Conservation (phyloP, 2,888 invertebrate genomes). For the Erannis defoliaria region DNA sequence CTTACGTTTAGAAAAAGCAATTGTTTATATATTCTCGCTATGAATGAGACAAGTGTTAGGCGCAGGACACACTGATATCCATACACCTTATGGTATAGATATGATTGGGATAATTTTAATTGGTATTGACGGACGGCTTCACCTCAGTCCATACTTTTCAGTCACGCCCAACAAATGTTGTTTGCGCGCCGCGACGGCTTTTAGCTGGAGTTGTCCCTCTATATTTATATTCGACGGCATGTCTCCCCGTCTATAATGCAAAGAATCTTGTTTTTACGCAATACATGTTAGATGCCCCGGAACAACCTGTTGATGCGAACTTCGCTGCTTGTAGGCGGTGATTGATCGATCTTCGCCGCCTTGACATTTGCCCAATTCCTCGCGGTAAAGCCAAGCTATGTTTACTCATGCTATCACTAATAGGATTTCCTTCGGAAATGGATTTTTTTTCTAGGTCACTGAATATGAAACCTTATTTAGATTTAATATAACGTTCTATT, state of each 20-base stretch:
- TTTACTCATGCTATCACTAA: neutral
- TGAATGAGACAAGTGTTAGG: too few species aligned
- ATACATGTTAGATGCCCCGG: conserved; percentile 42
- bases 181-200: too few species aligned
- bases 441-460: neutral
- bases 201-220: too few species aligned
- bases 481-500: neutral
- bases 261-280: conserved; percentile 61
- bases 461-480: neutral
- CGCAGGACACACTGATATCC: too few species aligned
- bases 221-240: neutral
- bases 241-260: conserved; percentile 28
- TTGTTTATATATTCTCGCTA: too few species aligned
- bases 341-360: conserved; percentile 23
- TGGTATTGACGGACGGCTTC: too few species aligned
- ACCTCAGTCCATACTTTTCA: too few species aligned
- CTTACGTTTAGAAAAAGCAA: too few species aligned
- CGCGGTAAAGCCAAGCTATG: neutral
- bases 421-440: conserved; percentile 7
- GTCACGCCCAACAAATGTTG: too few species aligned
- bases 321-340: conserved; percentile 18
- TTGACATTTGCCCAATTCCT: conserved; percentile 27
- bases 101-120: too few species aligned
- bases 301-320: conserved; percentile 44
- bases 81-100: too few species aligned